Percentiles rank a stretch among this genome's conserved stretches.
phyloP scores from a whole-genome alignment of 2,888 invertebrate species.

The Sarcophaga variegata region DNA sequence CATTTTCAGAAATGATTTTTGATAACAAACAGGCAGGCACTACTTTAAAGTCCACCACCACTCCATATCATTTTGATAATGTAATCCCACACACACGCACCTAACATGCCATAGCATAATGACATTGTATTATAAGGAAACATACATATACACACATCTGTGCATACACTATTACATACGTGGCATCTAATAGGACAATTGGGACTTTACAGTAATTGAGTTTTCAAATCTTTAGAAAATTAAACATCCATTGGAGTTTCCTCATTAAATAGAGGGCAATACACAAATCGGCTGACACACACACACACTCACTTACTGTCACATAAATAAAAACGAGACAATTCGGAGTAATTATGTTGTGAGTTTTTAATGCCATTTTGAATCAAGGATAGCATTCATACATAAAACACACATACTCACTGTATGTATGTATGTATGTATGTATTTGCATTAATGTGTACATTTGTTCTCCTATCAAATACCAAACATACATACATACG shows the following conservation, averaged over 20 bases:
- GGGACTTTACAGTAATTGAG: constrained; percentile 60
- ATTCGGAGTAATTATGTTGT: constrained; percentile 62
- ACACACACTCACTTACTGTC: not conserved
- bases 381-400: constrained; percentile 27
- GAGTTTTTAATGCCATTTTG: constrained; percentile 52
- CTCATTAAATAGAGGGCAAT: constrained; percentile 36
- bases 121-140: not conserved
- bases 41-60: not conserved
- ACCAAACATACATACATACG: not conserved
- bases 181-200: constrained; percentile 54
- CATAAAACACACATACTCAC: not conserved
- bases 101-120: not conserved
- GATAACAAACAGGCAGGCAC: constrained; percentile 45
- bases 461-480: constrained; percentile 45
- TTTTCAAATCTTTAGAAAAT: constrained; percentile 66
- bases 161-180: not conserved
- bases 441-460: constrained; percentile 38
- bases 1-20: constrained; percentile 34
- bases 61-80: not conserved
- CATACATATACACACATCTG: not conserved
- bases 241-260: constrained; percentile 57
- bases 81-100: not conserved
- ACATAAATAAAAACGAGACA: constrained; percentile 40
- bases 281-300: not conserved
- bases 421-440: not conserved